Percentiles rank a stretch among this genome's conserved stretches.
These are phyloP conservation scores for Eristalinus sepulchralis DNA, from an alignment of 2,888 invertebrate species.

Conservation along the genomic window DNA sequence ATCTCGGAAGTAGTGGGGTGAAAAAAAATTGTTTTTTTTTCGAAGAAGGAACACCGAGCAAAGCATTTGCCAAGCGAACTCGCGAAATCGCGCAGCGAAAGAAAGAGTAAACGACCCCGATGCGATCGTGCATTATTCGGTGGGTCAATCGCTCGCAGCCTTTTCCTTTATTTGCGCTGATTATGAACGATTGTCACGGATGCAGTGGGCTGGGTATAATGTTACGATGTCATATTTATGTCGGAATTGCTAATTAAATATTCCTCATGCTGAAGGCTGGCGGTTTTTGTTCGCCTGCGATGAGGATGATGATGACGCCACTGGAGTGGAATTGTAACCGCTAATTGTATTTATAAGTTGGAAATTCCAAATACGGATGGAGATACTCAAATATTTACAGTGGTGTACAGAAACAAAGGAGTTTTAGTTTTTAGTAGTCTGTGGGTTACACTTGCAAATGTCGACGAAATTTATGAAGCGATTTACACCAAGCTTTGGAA, in stretches of 20 bases:
- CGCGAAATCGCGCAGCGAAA: background rate
- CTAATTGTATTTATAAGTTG: background rate
- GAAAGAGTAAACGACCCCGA: background rate
- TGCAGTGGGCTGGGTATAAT: background rate
- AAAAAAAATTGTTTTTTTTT: background rate
- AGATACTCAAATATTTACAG: background rate
- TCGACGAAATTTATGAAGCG: no score
- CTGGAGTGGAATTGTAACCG: background rate
- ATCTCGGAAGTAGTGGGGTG: background rate
- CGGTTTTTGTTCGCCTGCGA: background rate
- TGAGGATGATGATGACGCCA: background rate
- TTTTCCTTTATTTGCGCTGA: background rate
- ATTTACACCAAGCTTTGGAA: no score
- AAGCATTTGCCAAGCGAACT: background rate
- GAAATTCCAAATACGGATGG: no score
- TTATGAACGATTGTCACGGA: background rate
- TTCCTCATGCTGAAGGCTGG: background rate
- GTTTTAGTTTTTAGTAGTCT: no score
- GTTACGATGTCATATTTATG: background rate
- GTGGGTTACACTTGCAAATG: no score
- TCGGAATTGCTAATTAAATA: background rate
- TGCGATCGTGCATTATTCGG: background rate
- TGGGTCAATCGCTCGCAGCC: background rate
- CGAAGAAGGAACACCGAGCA: background rate
- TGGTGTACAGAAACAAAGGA: no score